A percentile compares a stretch with the other conserved stretches of the same genome.
These are phyloP conservation scores for Drosophila elegans DNA, from an alignment of 1,140 invertebrate genomes.

Conservation along the genomic window DNA sequence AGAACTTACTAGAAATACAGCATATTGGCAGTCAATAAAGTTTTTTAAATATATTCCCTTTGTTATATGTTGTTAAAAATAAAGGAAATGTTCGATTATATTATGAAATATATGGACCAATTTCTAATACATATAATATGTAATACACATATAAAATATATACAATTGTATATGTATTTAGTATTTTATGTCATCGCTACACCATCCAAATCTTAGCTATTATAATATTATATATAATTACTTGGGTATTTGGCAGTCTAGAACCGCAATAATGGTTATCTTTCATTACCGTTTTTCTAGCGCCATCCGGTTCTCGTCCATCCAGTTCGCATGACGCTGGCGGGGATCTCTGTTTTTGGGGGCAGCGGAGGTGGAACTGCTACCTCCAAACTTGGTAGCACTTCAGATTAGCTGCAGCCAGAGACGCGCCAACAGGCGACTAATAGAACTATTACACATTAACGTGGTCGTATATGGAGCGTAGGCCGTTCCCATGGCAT, in stretches of 20 bases:
- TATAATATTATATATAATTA: constrained; percentile 1
- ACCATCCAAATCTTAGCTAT: no score
- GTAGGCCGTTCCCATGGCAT: constrained; percentile 70
- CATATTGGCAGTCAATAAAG: no score
- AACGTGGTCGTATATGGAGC: constrained; percentile 53
- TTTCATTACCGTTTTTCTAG: constrained; percentile 36
- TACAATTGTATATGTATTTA: background rate
- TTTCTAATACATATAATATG: background rate
- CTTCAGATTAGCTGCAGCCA: constrained; percentile 71
- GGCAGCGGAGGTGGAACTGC: background rate
- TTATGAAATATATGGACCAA: no score
- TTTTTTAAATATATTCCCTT: no score
- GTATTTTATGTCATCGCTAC: no score
- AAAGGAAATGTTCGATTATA: no score
- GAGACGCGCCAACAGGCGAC: constrained; percentile 74
- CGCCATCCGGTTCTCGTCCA: constrained; percentile 68
- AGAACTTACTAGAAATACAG: no score
- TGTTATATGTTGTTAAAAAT: no score
- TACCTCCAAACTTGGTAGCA: constrained; percentile 72
- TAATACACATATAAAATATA: background rate
- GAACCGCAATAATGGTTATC: background rate
- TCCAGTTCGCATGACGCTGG: constrained; percentile 63
- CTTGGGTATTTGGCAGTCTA: background rate
- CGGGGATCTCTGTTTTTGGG: background rate
- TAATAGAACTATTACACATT: constrained; percentile 83